Base-by-base conservation (phyloP, 2,113 vertebrate species). In the Sphaerodactylus townsendi region DNA sequence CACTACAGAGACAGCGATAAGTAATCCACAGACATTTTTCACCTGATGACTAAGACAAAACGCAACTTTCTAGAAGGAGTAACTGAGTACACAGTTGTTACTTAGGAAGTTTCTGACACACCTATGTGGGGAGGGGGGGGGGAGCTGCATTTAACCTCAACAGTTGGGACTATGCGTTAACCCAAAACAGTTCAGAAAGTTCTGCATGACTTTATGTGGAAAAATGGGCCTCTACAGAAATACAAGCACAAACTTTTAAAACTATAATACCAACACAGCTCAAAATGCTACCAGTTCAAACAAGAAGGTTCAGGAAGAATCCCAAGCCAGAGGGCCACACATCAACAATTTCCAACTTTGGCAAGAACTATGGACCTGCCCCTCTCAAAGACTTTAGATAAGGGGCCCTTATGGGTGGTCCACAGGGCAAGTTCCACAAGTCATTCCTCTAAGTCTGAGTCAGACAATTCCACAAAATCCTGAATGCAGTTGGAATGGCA, bases 11-110 rank as follows among this genome's bases (percentile, higher is more conserved):
- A 10, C 62, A 88, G 2, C 48, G 2, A 37, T 80, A 89, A 90
- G 71, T 59, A 84, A 92, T 92, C 23, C 89, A 90, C 79, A 85
- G 87, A 56, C 90, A 94, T 92, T 33, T 74, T 85, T 75, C 86
- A 92, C 91, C 65, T 23, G 44, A 79, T 90, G 88, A 94, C 91
- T 91, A 91, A 91, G 86, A 88, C 83, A 85, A 44, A 91, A 88
- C 56, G 69, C 77, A 83, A 89, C 87, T 92, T 90, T 81, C 84
- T 69, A 90, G 35, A 87, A 84, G 82, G 69, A 86, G 77, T 70
- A 93, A 92, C 91, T 88, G 88, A 93, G 90, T 89, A 90, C 35
- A 82, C 4, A 0, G 35, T 83, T 90, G 83, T 83, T 92, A 91
- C 79, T 87, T 2, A 72, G 82, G 77, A 92, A 87, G 81, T 71